phyloP scores from a whole-genome alignment of 2,113 vertebrate genomes.

The Cygnus atratus region DNA sequence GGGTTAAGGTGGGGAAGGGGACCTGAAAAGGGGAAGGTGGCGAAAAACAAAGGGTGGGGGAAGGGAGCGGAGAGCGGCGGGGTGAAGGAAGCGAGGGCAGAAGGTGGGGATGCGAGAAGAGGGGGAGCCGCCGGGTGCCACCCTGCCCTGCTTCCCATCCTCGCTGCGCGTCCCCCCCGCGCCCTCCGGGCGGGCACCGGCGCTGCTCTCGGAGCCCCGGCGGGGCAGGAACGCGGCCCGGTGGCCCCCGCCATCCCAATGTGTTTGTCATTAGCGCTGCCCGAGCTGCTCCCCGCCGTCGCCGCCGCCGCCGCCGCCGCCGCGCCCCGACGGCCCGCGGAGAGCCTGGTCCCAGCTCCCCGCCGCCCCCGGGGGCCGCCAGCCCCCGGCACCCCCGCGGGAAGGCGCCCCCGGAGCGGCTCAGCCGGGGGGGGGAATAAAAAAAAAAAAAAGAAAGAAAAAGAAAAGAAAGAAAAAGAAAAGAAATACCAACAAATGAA shows the following conservation, averaged over 20 bases:
- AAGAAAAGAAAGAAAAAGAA: fast-evolving
- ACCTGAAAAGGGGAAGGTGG: not conserved
- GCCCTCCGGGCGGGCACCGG: not conserved
- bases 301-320: not conserved
- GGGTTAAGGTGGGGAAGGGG: not conserved
- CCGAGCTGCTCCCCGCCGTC: not conserved
- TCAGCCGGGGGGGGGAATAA: not conserved
- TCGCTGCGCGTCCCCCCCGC: not conserved
- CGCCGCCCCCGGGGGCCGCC: not conserved
- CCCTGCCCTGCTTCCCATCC: too few relatives aligned
- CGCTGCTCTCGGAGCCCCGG: not conserved
- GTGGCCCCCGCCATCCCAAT: slow-evolving; percentile 77
- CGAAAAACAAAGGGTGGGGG: slow-evolving; percentile 16
- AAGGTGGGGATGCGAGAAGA: not conserved
- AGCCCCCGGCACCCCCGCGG: not conserved
- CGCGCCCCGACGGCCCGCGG: slow-evolving; percentile 20
- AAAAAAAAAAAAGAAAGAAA: too few relatives aligned
- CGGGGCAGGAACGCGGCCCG: slow-evolving; percentile 70
- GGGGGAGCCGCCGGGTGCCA: not conserved
- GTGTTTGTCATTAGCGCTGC: slow-evolving; percentile 85
- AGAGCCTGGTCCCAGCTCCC: not conserved
- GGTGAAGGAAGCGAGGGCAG: not conserved
- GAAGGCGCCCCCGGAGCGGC: not conserved
- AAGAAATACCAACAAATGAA: not conserved
- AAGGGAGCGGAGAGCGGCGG: not conserved